Conservation (phyloP, 2,888 invertebrate species). For the Tridacna gigas region DNA sequence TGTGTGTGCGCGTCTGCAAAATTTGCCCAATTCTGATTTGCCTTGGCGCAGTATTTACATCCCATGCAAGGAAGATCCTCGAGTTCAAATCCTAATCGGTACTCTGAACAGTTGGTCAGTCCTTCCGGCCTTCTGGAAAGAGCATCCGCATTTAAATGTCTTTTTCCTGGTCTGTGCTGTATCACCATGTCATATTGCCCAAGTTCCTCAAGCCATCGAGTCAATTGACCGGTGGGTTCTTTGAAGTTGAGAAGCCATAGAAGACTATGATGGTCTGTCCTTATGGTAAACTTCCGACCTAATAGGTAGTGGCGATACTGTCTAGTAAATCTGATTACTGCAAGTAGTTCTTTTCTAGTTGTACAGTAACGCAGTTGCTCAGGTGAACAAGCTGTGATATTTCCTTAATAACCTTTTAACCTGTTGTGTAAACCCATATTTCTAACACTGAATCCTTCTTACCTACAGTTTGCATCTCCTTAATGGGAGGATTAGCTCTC, state of each 20-base stretch:
- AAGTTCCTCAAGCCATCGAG: constrained; percentile 6
- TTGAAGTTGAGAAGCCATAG: constrained; percentile 17
- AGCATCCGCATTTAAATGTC: constrained; percentile 8
- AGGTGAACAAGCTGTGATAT: too few relatives aligned
- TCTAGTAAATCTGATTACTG: constrained; percentile 15
- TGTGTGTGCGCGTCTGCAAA: too few relatives aligned
- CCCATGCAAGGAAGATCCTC: background rate
- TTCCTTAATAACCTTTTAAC: too few relatives aligned
- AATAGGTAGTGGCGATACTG: constrained; percentile 29
- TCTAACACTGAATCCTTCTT: too few relatives aligned
- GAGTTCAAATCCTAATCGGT: background rate
- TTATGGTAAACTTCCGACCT: too few relatives aligned
- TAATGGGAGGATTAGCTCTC: too few relatives aligned
- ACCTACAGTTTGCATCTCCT: too few relatives aligned
- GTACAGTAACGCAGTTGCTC: too few relatives aligned
- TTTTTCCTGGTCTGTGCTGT: constrained; percentile 4
- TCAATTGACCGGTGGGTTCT: background rate
- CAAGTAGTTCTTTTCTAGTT: too few relatives aligned
- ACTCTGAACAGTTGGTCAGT: background rate
- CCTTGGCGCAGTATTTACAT: constrained; percentile 8
- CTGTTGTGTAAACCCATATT: too few relatives aligned
- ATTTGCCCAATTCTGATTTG: constrained; percentile 13
- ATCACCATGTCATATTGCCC: background rate
- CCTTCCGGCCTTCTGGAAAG: background rate
- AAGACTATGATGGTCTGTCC: constrained; percentile 23